phyloP scores from a whole-genome alignment of 64 coral and sea anemone species.

The Trachythela sp. region DNA sequence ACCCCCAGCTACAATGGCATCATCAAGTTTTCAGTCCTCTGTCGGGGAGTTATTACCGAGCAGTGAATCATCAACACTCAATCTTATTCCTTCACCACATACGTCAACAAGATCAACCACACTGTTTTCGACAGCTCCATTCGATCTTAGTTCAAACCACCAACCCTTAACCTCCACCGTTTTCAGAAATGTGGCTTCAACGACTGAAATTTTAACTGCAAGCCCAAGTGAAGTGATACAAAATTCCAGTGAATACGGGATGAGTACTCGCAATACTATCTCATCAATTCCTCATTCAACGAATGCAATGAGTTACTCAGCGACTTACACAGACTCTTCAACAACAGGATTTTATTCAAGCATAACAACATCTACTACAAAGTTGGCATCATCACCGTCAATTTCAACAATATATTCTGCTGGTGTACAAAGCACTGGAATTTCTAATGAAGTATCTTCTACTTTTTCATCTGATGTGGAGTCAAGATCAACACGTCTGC shows the following conservation, averaged over 20 bases:
- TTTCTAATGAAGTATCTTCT: background rate
- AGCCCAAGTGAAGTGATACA: too few species aligned
- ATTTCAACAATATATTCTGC: background rate
- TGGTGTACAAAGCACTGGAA: background rate
- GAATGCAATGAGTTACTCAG: background rate
- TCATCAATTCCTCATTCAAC: too few species aligned
- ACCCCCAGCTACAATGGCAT: background rate
- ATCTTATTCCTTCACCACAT: background rate
- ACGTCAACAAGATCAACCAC: too few species aligned
- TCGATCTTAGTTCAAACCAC: too few species aligned
- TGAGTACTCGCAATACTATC: too few species aligned
- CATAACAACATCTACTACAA: background rate
- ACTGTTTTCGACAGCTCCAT: too few species aligned
- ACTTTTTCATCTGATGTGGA: background rate
- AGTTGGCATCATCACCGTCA: background rate
- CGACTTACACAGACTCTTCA: background rate
- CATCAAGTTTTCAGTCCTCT: background rate
- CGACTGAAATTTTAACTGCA: too few species aligned
- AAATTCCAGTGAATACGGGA: too few species aligned
- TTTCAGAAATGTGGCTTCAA: too few species aligned
- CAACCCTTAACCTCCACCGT: background rate
- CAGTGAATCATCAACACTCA: background rate
- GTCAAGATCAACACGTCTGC: background rate
- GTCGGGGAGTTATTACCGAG: background rate
- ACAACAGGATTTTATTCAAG: background rate